Conservation (phyloP, 30 jellyfish, hydroid and myxozoan genomes). For the Nemopilema nomurai region DNA sequence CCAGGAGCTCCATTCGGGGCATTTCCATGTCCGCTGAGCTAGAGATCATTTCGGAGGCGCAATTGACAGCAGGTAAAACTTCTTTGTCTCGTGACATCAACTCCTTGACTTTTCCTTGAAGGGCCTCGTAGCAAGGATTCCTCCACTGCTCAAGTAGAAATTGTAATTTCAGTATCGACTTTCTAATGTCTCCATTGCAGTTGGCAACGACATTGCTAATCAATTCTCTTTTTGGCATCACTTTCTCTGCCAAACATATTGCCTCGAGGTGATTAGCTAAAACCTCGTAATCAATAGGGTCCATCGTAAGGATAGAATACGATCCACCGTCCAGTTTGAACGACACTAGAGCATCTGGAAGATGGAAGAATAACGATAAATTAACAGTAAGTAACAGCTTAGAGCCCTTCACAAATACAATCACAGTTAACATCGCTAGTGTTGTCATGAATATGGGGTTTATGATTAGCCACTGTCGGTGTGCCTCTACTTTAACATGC, state of each 20-base stretch:
- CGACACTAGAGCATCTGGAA: conserved; percentile 23
- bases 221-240: conserved; percentile 42
- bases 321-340: conserved; percentile 31
- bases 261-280: conserved; percentile 51
- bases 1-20: background rate
- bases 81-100: background rate
- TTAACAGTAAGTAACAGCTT: background rate
- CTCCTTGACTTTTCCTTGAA: background rate
- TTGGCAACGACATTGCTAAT: conserved; percentile 9
- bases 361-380: background rate
- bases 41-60: background rate
- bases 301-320: conserved; percentile 1
- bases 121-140: conserved; percentile 37
- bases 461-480: no score
- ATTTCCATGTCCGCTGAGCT: background rate
- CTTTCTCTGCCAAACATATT: conserved; percentile 78
- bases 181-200: conserved; percentile 56
- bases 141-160: conserved; percentile 69
- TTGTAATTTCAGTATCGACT: conserved; percentile 64
- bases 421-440: background rate
- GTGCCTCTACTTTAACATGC: no score
- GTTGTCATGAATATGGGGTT: no score
- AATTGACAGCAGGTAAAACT: background rate
- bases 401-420: no score
- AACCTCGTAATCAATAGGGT: conserved; percentile 5